Evolutionary conservation across 2,113 vertebrate species (phyloP).

Genomic region (Myrmophylax atrothorax): DNA sequence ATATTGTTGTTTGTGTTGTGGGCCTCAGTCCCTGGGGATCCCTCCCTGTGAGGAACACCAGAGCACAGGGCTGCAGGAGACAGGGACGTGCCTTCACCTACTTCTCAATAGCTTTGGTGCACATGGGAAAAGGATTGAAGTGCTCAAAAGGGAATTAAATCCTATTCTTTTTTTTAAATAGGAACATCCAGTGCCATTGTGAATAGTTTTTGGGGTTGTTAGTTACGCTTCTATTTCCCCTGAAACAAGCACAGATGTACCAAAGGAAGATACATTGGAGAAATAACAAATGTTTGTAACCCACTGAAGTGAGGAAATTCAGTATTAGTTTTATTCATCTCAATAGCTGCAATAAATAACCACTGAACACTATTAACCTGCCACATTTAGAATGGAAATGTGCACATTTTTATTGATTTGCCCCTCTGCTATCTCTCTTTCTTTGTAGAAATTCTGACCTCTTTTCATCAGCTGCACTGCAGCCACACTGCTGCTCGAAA

Average conservation of each 20-base stretch:
- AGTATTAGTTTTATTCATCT: not conserved
- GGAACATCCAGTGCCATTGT: not conserved
- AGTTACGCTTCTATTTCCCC: not conserved
- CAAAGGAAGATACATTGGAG: not conserved
- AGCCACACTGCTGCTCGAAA: not conserved
- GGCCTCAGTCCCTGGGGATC: not conserved
- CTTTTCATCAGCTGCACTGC: not conserved
- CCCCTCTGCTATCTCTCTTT: not conserved
- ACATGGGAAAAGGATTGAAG: not conserved
- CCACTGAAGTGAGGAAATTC: not conserved
- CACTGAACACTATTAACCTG: not conserved
- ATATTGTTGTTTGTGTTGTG: not conserved
- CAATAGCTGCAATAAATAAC: not conserved
- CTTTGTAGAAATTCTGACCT: not conserved
- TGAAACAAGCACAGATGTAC: not conserved
- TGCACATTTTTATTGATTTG: not conserved
- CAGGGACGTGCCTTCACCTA: not conserved
- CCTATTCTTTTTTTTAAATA: not conserved
- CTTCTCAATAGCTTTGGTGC: not conserved
- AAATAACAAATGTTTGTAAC: not conserved
- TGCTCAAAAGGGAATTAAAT: not conserved
- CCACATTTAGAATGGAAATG: not conserved
- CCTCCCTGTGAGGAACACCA: not conserved
- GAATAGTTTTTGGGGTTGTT: not conserved
- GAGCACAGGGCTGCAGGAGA: not conserved